Evolutionary conservation across 2,113 vertebrate genomes (phyloP).

Genomic region (Girardinichthys multiradiatus): DNA sequence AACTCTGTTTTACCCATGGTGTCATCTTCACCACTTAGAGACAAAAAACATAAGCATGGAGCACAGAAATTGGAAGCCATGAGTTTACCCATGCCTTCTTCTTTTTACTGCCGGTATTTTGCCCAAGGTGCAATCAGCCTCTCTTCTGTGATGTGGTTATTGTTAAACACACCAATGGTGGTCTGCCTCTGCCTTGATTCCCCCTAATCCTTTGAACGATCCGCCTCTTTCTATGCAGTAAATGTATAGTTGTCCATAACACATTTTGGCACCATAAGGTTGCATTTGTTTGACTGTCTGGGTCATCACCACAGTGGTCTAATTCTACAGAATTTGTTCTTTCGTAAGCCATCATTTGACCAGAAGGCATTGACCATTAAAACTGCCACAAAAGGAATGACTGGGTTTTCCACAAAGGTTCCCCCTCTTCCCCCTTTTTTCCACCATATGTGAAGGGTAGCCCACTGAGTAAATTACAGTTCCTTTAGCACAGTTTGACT

Average conservation of each 20-base stretch:
- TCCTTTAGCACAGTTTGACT: constrained; percentile 48
- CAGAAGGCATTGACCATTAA: constrained; percentile 72
- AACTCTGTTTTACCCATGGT: constrained; percentile 12
- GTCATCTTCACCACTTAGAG: constrained; percentile 18
- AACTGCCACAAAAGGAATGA: constrained; percentile 74
- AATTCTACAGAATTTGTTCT: constrained; percentile 71
- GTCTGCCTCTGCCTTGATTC: constrained; percentile 54
- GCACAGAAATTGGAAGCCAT: constrained; percentile 40
- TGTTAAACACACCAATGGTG: constrained; percentile 58
- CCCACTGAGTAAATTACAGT: constrained; percentile 62
- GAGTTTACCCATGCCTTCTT: constrained; percentile 50
- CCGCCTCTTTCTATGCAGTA: constrained; percentile 53
- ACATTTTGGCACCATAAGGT: constrained; percentile 64
- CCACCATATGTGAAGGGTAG: constrained; percentile 56
- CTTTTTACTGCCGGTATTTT: too few species aligned
- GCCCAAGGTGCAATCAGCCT: neutral
- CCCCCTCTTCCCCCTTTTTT: neutral
- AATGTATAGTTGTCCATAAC: constrained; percentile 54
- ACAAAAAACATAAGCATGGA: constrained; percentile 38
- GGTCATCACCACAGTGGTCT: constrained; percentile 63
- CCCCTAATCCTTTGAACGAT: constrained; percentile 62
- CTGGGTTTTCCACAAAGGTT: constrained; percentile 57
- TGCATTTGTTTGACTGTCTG: constrained; percentile 65
- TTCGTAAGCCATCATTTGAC: constrained; percentile 71
- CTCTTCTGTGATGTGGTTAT: constrained; percentile 58